These are phyloP conservation scores for Caloenas nicobarica DNA, from an alignment of 2,113 vertebrate species.

Conservation along the genomic window DNA sequence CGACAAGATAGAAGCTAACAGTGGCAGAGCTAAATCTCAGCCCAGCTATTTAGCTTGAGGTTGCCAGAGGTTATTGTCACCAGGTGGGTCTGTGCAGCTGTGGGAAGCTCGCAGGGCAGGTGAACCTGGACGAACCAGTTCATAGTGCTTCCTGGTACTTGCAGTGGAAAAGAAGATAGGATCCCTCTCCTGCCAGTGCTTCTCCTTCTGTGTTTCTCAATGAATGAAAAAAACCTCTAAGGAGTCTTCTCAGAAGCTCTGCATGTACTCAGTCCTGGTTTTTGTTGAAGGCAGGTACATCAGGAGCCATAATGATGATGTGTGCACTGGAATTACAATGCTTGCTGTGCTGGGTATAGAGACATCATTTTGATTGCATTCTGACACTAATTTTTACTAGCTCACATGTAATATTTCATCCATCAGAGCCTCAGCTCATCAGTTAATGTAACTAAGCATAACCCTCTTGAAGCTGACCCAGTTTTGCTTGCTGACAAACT, in stretches of 20 bases:
- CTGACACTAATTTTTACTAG: neutral
- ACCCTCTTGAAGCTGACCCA: neutral
- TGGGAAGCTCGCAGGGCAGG: neutral
- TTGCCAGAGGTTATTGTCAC: neutral
- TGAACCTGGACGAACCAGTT: neutral
- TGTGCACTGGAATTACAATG: neutral
- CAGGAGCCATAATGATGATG: neutral
- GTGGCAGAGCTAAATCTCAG: neutral
- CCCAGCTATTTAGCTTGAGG: neutral
- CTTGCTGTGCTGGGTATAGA: neutral
- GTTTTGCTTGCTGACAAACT: neutral
- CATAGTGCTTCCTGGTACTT: neutral
- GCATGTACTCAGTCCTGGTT: neutral
- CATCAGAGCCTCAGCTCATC: neutral
- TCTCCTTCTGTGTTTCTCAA: neutral
- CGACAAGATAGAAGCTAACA: neutral
- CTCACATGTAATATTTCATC: neutral
- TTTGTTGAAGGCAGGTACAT: neutral
- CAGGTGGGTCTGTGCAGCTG: neutral
- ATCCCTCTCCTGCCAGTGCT: neutral
- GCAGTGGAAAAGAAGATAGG: neutral
- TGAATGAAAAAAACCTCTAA: neutral
- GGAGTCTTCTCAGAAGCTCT: neutral
- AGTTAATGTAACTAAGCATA: neutral
- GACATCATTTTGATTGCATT: neutral